These are phyloP conservation scores for Pleuronectes platessa DNA, from an alignment of 2,113 vertebrate species.

Conservation along the genomic window DNA sequence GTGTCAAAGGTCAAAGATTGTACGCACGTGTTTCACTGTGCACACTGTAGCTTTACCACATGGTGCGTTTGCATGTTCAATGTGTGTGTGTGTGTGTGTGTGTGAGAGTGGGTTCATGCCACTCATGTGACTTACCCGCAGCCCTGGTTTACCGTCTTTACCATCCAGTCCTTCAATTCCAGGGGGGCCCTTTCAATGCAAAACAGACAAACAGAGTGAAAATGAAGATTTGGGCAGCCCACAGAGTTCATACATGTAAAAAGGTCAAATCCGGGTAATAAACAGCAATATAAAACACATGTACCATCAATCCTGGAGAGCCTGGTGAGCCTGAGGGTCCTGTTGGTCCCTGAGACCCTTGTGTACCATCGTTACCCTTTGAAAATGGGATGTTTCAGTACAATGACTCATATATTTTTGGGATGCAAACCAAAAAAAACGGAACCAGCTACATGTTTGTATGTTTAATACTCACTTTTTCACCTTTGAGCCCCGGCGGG, in stretches of 20 bases:
- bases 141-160: conserved; percentile 92
- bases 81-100: not conserved
- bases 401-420: not conserved
- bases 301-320: conserved; percentile 83
- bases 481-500: conserved; percentile 84
- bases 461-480: conserved; percentile 83
- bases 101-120: not conserved
- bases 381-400: conserved; percentile 19
- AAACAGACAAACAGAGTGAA: not conserved
- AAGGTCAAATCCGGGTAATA: not conserved
- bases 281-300: not conserved
- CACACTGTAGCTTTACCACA: not conserved
- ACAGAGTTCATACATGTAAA: not conserved
- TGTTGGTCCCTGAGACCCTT: conserved; percentile 84
- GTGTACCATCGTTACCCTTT: conserved; percentile 89
- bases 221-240: not conserved
- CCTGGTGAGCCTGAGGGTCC: conserved; percentile 86
- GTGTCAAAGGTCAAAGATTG: conserved; percentile 24
- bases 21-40: not conserved
- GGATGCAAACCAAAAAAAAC: not conserved
- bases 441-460: not conserved
- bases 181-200: conserved; percentile 85
- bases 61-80: not conserved
- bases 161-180: conserved; percentile 93
- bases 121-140: conserved; percentile 80